Percentiles rank a stretch among this genome's conserved stretches.
phyloP scores from a whole-genome alignment of 2,888 invertebrate genomes.

The Melikaiella ostensackeni region DNA sequence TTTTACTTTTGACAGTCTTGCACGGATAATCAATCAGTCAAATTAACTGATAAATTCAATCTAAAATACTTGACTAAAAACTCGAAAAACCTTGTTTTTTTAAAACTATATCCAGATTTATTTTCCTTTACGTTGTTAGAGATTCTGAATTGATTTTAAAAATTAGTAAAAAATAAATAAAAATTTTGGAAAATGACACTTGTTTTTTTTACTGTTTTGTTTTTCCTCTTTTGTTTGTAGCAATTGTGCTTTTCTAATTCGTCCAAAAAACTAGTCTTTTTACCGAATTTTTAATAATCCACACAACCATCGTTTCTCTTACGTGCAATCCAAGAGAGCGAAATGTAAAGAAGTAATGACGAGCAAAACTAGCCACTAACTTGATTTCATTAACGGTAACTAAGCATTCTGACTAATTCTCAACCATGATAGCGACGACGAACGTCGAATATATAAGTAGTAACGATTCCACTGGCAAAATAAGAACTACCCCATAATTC shows the following conservation, averaged over 20 bases:
- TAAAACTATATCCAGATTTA: background rate
- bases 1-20: constrained; percentile 4
- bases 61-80: constrained; percentile 9
- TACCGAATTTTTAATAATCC: background rate
- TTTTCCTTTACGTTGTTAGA: background rate
- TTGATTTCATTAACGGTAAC: constrained; percentile 33
- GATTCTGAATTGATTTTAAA: background rate
- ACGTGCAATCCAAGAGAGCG: constrained; percentile 8
- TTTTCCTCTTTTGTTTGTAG: background rate
- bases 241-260: constrained; percentile 20
- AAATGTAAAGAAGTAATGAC: constrained; percentile 20
- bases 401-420: constrained; percentile 26
- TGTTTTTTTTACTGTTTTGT: background rate
- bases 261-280: background rate
- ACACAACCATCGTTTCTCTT: background rate
- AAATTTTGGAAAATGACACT: background rate
- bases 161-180: background rate
- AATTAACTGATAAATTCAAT: background rate
- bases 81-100: background rate
- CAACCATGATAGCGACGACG: background rate
- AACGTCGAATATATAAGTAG: constrained; percentile 2
- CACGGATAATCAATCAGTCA: background rate
- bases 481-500: constrained; percentile 1
- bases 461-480: constrained; percentile 34
- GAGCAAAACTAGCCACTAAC: constrained; percentile 25